phyloP scores from a whole-genome alignment of 1,140 invertebrate species.

The Ooceraea biroi region DNA sequence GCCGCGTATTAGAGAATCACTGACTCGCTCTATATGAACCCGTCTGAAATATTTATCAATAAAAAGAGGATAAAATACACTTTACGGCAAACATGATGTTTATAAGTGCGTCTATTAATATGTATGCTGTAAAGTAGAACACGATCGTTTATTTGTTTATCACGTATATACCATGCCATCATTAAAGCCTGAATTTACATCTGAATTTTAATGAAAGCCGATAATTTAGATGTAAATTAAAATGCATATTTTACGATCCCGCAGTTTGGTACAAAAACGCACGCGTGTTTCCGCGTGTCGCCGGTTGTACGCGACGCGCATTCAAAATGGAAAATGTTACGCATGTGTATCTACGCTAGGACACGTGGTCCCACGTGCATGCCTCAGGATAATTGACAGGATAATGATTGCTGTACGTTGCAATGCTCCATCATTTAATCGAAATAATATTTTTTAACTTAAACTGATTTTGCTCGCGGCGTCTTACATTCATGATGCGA shows the following conservation, averaged over 20 bases:
- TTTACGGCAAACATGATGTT: not conserved
- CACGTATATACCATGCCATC: not conserved
- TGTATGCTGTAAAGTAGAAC: slow-evolving; percentile 35
- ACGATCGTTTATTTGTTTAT: slow-evolving; percentile 51
- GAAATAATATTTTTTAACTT: slow-evolving; percentile 12
- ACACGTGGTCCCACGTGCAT: slow-evolving; percentile 9
- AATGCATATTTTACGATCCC: slow-evolving; percentile 54
- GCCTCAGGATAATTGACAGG: not conserved
- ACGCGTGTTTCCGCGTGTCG: not conserved
- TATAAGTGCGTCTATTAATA: slow-evolving; percentile 46
- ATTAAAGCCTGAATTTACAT: slow-evolving; percentile 54
- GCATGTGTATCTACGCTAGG: not conserved
- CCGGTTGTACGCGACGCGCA: not conserved
- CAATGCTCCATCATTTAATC: not conserved
- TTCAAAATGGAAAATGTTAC: not conserved
- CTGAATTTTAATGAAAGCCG: slow-evolving; percentile 57
- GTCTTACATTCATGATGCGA: not conserved
- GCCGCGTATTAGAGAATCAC: not conserved
- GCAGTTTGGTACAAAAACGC: slow-evolving; percentile 7
- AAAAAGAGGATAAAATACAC: not conserved
- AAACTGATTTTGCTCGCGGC: not conserved
- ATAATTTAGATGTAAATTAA: slow-evolving; percentile 62
- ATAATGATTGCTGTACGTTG: not conserved
- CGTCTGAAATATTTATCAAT: slow-evolving; percentile 32
- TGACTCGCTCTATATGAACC: not conserved